Percentiles rank a stretch among this genome's conserved stretches.
Conservation (phyloP, 2,797 vertebrate species). For the Silurus aristotelis region DNA sequence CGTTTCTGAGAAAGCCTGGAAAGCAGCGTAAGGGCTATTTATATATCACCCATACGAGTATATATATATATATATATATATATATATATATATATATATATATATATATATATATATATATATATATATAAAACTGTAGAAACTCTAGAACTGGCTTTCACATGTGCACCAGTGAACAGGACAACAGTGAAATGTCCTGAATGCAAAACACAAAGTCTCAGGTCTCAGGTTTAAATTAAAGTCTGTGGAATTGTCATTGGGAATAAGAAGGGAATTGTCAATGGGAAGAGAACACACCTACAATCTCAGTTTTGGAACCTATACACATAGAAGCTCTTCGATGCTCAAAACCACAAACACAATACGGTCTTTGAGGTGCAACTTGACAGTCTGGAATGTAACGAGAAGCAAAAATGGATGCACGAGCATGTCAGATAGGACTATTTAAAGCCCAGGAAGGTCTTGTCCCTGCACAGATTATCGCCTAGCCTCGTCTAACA, state of each 20-base stretch:
- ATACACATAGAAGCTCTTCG: background rate
- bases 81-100: no score
- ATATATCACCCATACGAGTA: slow-evolving; percentile 32
- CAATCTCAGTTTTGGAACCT: background rate
- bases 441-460: slow-evolving; percentile 17
- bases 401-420: background rate
- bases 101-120: no score
- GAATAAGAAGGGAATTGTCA: background rate
- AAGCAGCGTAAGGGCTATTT: slow-evolving; percentile 36
- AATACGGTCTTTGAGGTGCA: slow-evolving; percentile 10
- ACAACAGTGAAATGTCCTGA: background rate
- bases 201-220: background rate
- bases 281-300: background rate
- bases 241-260: background rate
- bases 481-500: background rate
- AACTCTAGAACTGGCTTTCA: slow-evolving; percentile 23
- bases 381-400: background rate
- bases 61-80: background rate
- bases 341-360: background rate
- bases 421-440: slow-evolving; percentile 2
- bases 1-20: slow-evolving; percentile 47
- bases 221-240: background rate
- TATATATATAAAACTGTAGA: background rate
- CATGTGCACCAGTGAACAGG: background rate
- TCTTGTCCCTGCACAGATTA: background rate